Base-by-base conservation (phyloP, 2,113 vertebrate species). In the Myrmecobius fasciatus region DNA sequence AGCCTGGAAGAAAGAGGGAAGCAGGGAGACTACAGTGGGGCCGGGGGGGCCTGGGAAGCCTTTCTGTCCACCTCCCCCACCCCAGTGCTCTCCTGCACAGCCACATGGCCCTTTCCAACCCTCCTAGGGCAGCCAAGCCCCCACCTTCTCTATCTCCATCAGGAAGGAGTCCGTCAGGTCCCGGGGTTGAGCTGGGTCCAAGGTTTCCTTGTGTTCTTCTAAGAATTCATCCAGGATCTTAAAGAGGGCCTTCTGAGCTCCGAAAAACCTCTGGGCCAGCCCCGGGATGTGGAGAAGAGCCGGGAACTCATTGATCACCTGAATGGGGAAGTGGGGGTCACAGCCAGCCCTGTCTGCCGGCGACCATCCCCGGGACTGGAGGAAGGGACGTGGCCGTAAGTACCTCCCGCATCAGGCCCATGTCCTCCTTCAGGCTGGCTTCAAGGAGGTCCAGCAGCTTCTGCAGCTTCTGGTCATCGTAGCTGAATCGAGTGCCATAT, bases 131-230 rank as follows among this genome's bases (percentile, higher is more conserved):
- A 5, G n/a, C 26, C 47, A 20, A 0, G 7, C 49, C 12, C 92
- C 83, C 96, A 99, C 99, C 98, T 98, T 98, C 92, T 98, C 54
- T 53, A 98, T 95, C 95, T 98, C 98, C 0, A 96, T 96, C 89
- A 98, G 95, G 97, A 98, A 99, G 0, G 89, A 95, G 0, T 99
- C 99, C 0, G 95, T 98, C 95, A 99, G 90, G 53, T 98, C 98
- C 93, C 97, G 93, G 2, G 26, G 83, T 52, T 97, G 0, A 17
- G 52, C 31, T 0, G 97, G 96, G 53, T 98, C 90, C 97, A 97
- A 88, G 1, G 95, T 98, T 52, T 56, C 36, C 67, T 3, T 97
- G 89, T 98, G 98, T 52, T 98, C 96, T 0, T 88, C 0, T 90
- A 98, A 0, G 56, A 98, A 43, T 14, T 90, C 54, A 0, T 97